Base-by-base conservation (phyloP, 2,888 invertebrate species). In the Ommatoiulus sabulosus region DNA sequence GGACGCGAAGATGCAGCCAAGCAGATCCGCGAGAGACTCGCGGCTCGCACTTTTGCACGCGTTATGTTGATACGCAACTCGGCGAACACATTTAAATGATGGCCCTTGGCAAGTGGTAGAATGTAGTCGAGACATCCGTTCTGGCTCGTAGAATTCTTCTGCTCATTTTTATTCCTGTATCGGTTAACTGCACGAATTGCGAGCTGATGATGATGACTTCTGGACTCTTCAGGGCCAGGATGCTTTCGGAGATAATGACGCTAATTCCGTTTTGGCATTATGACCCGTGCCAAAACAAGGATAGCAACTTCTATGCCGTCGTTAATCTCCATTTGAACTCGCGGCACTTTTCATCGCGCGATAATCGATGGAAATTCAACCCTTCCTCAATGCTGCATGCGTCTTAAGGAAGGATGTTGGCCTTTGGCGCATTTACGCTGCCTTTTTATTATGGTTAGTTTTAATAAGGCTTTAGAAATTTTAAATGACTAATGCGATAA, bases 151-250 rank as follows among this genome's bases (percentile, higher is more conserved):
- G 4, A 63, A n/a, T 63, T 63, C 20, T 63, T 20, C 20, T 15
- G n/a, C n/a, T 4, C 63, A n/a, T 4, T 20, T 63, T 63, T 57
- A 57, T 57, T 57, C 57, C 57, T 15, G 17, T 46, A 57, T 57
- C 57, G 57, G 57, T 57, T 57, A 57, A 57, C 57, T 57, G 57
- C 57, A 15, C 17, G 63, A 12, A n/a, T 63, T 15, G 63, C 63
- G 8, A 20, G 20, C 63, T 20, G 63, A 63, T 46, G 46, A 46
- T 46, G 46, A 46, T 63, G 63, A 63, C 63, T 63, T 63, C 63
- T 63, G 63, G 63, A 63, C 63, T 63, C 63, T 63, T 63, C 63
- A 63, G 63, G 63, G 63, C n/a, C 63, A 63, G 63, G 63, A 63
- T 63, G 63, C 63, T 63, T 63, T 63, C 20, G n/a, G n/a, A 63